Evolutionary conservation across 2,888 invertebrate genomes (phyloP), one percentile per base, ranked within the genome.

Genomic region (Nymphalis urticae): DNA sequence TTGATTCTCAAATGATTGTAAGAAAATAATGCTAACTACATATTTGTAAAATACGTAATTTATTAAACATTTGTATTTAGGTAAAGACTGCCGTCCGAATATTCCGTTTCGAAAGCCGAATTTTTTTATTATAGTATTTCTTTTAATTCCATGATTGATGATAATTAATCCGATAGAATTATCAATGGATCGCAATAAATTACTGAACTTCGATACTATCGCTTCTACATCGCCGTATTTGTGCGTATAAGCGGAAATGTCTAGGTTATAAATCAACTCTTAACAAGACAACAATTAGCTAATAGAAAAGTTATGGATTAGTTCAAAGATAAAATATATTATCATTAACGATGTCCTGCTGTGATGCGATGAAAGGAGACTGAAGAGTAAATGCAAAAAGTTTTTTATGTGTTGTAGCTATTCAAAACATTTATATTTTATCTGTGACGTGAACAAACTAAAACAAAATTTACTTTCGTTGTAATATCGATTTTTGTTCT

Each of bases 261-360:
- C n/a, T 59, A 42, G 58, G 51, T 42, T 27, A 72, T 72, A 72
- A 72, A 72, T 72, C 70, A 70, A 62, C 61, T 36, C 42, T n/a
- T 70, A 72, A 70, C 68, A 66, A 72, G 68, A 62, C 56, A 63
- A 63, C 65, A 66, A 66, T 72, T 68, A 70, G 62, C 62, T 67
- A 72, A 68, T 53, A 70, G 62, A 63, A 59, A 64, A 68, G 54
- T 64, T 67, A 54, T 64, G 54, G 60, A 48, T 61, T 50, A 62
- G 59, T 64, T 70, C 51, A 62, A 59, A 42, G 36, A 19, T 32
- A 42, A 42, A 58, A 58, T 58, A 58, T 42, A 58, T 50, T 42
- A 50, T 36, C 19, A 19, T 42, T 58, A 42, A 58, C 42, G 58
- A 58, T 19, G 32, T 19, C 58, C 58, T 10, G 58, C 58, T 58